phyloP scores from a whole-genome alignment of 2,797 vertebrate genomes.

The Trachops cirrhosus region DNA sequence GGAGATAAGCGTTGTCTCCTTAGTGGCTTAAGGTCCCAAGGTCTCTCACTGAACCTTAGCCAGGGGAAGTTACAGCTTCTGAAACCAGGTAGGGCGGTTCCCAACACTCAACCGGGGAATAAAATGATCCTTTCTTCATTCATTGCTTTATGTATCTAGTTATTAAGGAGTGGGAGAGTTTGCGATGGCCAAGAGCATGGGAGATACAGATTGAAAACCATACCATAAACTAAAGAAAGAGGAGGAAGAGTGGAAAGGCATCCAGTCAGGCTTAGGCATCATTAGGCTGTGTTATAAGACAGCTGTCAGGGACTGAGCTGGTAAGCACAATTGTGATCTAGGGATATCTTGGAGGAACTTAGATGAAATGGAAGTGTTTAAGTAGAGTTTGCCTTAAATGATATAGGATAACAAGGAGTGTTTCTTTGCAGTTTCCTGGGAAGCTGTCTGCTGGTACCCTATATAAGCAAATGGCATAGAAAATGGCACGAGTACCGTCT shows the following conservation, averaged over 20 bases:
- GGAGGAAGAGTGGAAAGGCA: background rate
- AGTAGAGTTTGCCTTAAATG: background rate
- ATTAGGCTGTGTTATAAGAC: background rate
- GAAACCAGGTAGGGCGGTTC: too few species aligned
- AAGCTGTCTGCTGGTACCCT: background rate
- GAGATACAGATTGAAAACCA: background rate
- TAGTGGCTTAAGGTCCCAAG: too few species aligned
- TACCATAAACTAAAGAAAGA: background rate
- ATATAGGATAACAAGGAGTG: background rate
- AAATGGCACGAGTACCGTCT: background rate
- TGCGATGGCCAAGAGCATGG: background rate
- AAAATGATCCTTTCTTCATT: background rate
- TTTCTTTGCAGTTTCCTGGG: background rate
- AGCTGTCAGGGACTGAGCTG: background rate
- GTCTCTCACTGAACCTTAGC: too few species aligned
- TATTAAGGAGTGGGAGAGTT: background rate
- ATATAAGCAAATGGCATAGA: background rate
- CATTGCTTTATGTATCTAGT: background rate
- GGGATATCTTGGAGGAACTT: background rate
- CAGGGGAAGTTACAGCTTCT: too few species aligned
- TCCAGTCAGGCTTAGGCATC: background rate
- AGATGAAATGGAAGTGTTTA: background rate
- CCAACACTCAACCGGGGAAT: background rate
- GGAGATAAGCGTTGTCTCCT: too few species aligned
- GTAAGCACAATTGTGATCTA: background rate